Evolutionary conservation across 2,888 invertebrate genomes (phyloP).

Genomic region (Napeogenes inachia): DNA sequence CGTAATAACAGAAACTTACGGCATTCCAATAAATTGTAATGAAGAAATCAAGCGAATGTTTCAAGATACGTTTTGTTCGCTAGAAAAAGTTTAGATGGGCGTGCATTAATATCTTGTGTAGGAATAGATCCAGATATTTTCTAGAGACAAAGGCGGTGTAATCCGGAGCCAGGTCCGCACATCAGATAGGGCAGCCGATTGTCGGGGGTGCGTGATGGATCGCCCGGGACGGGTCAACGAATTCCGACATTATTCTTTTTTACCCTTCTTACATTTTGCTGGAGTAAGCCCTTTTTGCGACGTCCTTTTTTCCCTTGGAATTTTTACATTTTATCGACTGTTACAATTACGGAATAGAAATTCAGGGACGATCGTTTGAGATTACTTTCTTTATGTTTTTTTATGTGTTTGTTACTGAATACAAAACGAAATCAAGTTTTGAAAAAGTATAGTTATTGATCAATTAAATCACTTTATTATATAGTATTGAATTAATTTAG

Average conservation of each 20-base stretch:
- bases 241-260: constrained; percentile 79
- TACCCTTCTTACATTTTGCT: constrained; percentile 77
- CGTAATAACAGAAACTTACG: neutral
- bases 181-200: constrained; percentile 70
- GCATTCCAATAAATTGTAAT: neutral
- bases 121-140: constrained; percentile 30
- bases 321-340: constrained; percentile 74
- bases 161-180: constrained; percentile 66
- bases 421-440: too few relatives aligned
- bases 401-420: neutral
- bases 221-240: constrained; percentile 78
- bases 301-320: constrained; percentile 70
- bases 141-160: constrained; percentile 47
- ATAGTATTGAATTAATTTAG: too few relatives aligned
- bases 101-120: constrained; percentile 25
- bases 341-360: constrained; percentile 74
- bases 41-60: neutral
- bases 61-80: neutral
- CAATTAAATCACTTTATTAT: too few relatives aligned
- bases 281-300: constrained; percentile 76
- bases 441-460: too few relatives aligned
- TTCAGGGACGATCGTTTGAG: constrained; percentile 71
- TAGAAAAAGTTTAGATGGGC: neutral
- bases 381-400: constrained; percentile 51
- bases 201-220: constrained; percentile 75